Evolutionary conservation across 2,797 vertebrate species (phyloP).

Genomic region (Okamejei kenojei): DNA sequence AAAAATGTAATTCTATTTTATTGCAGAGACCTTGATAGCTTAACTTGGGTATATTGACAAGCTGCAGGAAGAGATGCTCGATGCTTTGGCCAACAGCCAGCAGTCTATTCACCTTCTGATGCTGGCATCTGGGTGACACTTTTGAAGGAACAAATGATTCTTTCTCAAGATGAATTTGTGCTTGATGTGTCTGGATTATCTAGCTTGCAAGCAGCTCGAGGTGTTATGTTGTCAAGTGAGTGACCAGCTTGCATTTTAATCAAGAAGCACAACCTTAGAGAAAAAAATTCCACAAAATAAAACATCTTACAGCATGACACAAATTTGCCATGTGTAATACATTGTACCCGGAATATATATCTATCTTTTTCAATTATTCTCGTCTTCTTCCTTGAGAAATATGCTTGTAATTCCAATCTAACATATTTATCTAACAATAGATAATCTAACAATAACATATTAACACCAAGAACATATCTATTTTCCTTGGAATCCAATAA

Average conservation of each 20-base stretch:
- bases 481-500: background rate
- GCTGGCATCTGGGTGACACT: background rate
- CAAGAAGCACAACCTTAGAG: background rate
- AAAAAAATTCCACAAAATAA: background rate
- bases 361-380: too few species aligned
- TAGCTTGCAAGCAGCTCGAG: background rate
- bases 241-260: background rate
- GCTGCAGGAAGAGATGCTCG: background rate
- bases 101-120: background rate
- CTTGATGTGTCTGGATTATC: background rate
- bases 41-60: background rate
- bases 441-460: too few species aligned
- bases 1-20: background rate
- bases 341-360: background rate
- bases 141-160: slow-evolving; percentile 2
- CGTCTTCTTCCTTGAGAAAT: background rate
- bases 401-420: background rate
- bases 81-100: background rate
- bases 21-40: background rate
- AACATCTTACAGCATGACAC: background rate
- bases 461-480: background rate
- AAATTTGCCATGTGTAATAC: background rate
- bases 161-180: background rate
- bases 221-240: background rate
- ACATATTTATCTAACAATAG: too few species aligned